Conservation (phyloP, 1,140 invertebrate species). For the Archivesica marissinica region DNA sequence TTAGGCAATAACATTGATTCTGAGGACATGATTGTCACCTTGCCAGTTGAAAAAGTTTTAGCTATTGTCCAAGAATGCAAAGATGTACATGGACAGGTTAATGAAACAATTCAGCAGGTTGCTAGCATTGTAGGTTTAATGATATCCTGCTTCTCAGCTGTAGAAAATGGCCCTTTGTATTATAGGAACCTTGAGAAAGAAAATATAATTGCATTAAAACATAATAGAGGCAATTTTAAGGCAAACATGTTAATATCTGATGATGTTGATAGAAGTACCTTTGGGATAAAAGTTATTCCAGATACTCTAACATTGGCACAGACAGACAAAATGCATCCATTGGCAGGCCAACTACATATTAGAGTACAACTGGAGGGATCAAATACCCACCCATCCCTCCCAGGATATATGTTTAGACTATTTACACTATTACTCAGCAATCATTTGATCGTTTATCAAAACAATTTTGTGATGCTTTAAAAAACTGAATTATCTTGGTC, state of each 20-base stretch:
- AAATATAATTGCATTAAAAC: slow-evolving; percentile 13
- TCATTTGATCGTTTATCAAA: too few species aligned
- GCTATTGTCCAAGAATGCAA: slow-evolving; percentile 29
- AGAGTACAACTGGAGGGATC: too few species aligned
- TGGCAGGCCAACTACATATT: not conserved
- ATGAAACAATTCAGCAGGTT: slow-evolving; percentile 17
- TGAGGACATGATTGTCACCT: slow-evolving; percentile 45
- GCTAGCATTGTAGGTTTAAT: not conserved
- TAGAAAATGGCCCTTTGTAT: too few species aligned
- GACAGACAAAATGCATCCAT: not conserved
- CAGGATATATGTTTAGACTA: too few species aligned
- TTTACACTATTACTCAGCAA: too few species aligned
- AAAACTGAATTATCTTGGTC: too few species aligned
- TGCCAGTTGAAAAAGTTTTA: slow-evolving; percentile 53
- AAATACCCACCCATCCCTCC: too few species aligned
- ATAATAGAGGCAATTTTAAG: slow-evolving; percentile 1
- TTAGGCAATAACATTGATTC: too few species aligned
- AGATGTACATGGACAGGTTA: too few species aligned
- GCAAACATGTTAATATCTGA: slow-evolving; percentile 11
- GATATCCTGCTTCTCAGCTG: slow-evolving; percentile 32
- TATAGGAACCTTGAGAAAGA: too few species aligned
- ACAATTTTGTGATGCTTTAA: too few species aligned
- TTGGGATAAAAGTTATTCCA: not conserved
- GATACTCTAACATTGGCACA: not conserved
- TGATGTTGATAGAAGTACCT: not conserved